phyloP scores from a whole-genome alignment of 2,888 invertebrate genomes.

The Rhabditophanes sp. region DNA sequence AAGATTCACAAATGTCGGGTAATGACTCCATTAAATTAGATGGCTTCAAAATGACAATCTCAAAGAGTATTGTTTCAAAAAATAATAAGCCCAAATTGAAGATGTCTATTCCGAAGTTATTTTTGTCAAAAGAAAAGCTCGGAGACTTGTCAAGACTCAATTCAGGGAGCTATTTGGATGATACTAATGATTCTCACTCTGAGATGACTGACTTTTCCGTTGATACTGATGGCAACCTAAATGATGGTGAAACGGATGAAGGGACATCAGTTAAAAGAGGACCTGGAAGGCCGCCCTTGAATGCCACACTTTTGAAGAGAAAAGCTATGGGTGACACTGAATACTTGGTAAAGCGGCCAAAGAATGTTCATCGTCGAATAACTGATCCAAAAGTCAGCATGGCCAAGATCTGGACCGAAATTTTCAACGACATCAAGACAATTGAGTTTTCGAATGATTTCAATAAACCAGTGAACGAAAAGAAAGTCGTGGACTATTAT shows the following conservation, averaged over 20 bases:
- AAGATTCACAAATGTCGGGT: constrained; percentile 49
- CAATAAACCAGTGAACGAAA: constrained; percentile 78
- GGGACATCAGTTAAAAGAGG: constrained; percentile 1
- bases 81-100: constrained; percentile 44
- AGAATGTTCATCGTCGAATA: constrained; percentile 69
- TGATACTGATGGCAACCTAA: background rate
- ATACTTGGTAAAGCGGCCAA: constrained; percentile 37
- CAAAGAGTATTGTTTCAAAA: constrained; percentile 45
- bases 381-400: constrained; percentile 74
- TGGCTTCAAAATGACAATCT: constrained; percentile 47
- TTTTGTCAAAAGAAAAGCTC: background rate
- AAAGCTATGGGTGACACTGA: no score
- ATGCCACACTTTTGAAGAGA: no score
- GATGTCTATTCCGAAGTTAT: constrained; percentile 1
- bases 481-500: constrained; percentile 64
- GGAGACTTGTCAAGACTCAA: constrained; percentile 3
- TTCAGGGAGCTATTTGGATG: constrained; percentile 3
- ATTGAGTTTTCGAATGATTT: constrained; percentile 74
- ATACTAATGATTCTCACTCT: background rate
- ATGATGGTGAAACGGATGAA: constrained; percentile 5
- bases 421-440: constrained; percentile 60
- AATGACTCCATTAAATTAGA: constrained; percentile 47
- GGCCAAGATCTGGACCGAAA: constrained; percentile 26
- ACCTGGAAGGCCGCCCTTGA: no score
- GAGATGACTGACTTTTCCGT: constrained; percentile 3